phyloP scores from a whole-genome alignment of 2,797 vertebrate genomes.

The Orientallactaga sibirica region DNA sequence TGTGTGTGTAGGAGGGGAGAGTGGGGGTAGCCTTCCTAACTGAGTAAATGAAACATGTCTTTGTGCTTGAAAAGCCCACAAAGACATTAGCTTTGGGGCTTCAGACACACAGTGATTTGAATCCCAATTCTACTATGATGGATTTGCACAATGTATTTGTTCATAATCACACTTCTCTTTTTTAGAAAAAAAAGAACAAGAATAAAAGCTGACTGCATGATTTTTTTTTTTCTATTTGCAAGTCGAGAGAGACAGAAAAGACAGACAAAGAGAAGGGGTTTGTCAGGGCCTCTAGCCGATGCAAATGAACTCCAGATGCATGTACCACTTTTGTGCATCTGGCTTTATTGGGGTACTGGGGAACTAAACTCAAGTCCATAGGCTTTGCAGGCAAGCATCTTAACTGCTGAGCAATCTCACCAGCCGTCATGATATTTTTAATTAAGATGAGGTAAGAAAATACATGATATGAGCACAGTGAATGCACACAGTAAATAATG shows the following conservation, averaged over 20 bases:
- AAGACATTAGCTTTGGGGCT: neutral
- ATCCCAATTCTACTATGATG: neutral
- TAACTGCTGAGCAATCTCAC: too few relatives aligned
- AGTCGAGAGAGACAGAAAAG: too few relatives aligned
- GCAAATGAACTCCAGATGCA: too few relatives aligned
- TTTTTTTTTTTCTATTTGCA: too few relatives aligned
- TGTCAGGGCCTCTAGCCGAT: too few relatives aligned
- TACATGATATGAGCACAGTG: neutral
- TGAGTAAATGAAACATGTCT: neutral
- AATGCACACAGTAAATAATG: too few relatives aligned
- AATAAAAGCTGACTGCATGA: neutral
- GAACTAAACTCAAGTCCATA: too few relatives aligned
- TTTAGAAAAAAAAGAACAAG: neutral
- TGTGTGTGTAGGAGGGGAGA: neutral
- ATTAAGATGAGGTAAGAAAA: slow-evolving; percentile 31
- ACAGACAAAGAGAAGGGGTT: too few relatives aligned
- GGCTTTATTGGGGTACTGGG: too few relatives aligned
- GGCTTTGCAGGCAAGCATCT: too few relatives aligned
- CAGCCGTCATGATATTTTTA: neutral
- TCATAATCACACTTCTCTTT: neutral
- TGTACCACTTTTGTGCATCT: too few relatives aligned
- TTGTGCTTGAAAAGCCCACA: neutral
- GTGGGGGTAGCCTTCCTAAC: neutral
- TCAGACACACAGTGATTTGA: neutral
- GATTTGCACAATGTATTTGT: neutral